These are phyloP conservation scores for Doris montereyensis DNA, from an alignment of 2,888 invertebrate species.

Conservation along the genomic window DNA sequence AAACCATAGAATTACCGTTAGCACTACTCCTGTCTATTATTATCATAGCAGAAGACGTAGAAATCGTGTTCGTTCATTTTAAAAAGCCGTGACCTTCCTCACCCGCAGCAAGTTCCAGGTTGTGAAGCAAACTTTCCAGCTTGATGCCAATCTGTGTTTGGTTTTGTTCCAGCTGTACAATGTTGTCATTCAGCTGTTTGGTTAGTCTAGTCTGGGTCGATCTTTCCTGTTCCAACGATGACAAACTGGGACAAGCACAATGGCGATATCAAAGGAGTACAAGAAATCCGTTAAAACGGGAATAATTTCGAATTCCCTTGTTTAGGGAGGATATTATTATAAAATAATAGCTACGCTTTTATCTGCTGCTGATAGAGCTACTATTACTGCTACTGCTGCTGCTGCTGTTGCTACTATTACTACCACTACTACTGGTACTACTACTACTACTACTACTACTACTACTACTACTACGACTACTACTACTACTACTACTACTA, in stretches of 20 bases:
- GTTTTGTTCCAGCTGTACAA: slow-evolving; percentile 70
- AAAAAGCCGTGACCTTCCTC: slow-evolving; percentile 42
- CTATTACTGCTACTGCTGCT: background rate
- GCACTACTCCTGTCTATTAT: no score
- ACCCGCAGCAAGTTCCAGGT: no score
- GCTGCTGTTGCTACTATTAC: background rate
- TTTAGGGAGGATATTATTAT: no score
- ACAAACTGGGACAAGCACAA: slow-evolving; percentile 42
- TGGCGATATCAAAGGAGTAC: no score
- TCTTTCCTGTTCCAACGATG: slow-evolving; percentile 53
- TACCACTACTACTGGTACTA: background rate
- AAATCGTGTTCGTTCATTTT: no score
- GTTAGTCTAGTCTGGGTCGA: slow-evolving; percentile 61
- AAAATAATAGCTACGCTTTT: background rate
- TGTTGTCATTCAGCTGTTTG: slow-evolving; percentile 65
- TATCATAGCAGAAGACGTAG: no score
- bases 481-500: background rate
- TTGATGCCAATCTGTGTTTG: slow-evolving; percentile 57
- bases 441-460: background rate
- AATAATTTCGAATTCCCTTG: no score
- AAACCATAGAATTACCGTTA: no score
- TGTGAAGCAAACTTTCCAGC: slow-evolving; percentile 61
- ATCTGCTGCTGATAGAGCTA: background rate
- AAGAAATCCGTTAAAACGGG: no score
- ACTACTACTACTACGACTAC: no score